A percentile compares a stretch with the other conserved stretches of the same genome.
Evolutionary conservation across 2,113 vertebrate genomes (phyloP).

Genomic region (Nannospalax galili): DNA sequence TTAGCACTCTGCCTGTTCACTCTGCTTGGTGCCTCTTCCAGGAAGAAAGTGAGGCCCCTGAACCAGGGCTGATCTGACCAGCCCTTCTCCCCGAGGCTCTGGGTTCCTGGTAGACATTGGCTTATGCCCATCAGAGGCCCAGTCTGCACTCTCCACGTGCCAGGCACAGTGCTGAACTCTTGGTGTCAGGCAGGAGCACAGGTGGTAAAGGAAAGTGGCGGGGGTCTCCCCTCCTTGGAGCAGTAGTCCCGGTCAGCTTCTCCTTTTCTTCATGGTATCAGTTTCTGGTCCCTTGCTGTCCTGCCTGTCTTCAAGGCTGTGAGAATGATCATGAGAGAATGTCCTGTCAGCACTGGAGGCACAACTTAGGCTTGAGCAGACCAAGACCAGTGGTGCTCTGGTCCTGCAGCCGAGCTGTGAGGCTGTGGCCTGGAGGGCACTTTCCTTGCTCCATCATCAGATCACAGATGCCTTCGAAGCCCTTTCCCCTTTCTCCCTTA

Average conservation of each 20-base stretch:
- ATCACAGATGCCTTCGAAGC: neutral
- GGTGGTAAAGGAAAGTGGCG: neutral
- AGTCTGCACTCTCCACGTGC: fast-evolving
- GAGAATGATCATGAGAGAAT: too few relatives aligned
- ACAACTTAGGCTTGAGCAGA: neutral
- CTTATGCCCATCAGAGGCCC: fast-evolving
- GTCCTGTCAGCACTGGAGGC: fast-evolving
- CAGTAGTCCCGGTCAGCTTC: neutral
- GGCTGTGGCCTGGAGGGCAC: fast-evolving
- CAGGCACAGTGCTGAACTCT: neutral
- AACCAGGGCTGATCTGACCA: fast-evolving
- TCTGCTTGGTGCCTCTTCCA: neutral
- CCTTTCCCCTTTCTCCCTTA: neutral
- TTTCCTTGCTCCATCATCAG: neutral
- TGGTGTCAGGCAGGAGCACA: neutral
- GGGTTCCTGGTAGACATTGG: neutral
- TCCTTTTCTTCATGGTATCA: neutral
- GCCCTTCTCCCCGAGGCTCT: neutral
- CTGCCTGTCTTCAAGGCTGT: neutral
- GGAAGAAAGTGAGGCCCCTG: neutral
- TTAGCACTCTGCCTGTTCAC: too few relatives aligned
- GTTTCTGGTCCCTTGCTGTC: neutral
- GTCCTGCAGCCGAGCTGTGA: neutral
- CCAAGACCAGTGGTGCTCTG: fast-evolving
- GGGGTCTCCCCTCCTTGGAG: neutral